Evolutionary conservation across 2,888 invertebrate genomes (phyloP).

Genomic region (Zeuzera pyrina): DNA sequence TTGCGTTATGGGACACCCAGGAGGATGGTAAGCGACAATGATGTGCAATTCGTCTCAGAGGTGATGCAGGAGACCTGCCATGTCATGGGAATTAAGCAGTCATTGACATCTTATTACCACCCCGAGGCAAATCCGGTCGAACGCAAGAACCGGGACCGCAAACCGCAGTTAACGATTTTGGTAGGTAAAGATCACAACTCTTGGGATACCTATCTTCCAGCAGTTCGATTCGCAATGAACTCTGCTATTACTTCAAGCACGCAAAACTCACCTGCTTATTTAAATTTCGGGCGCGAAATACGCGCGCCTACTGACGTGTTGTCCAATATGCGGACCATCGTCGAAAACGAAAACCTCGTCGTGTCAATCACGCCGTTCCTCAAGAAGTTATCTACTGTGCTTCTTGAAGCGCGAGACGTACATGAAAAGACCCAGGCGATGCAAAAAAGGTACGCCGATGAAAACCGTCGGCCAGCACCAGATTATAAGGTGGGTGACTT

Average conservation of each 20-base stretch:
- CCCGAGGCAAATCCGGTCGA: slow-evolving; percentile 25
- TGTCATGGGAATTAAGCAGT: slow-evolving; percentile 8
- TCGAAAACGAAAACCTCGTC: neutral
- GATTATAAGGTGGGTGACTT: neutral
- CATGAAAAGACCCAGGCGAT: neutral
- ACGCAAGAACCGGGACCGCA: slow-evolving; percentile 23
- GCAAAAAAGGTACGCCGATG: neutral
- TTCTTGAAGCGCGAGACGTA: neutral
- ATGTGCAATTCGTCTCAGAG: slow-evolving; percentile 17
- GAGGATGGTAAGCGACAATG: slow-evolving; percentile 28
- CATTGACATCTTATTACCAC: slow-evolving; percentile 12
- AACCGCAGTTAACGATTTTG: slow-evolving; percentile 12
- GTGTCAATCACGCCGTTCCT: neutral
- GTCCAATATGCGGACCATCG: neutral
- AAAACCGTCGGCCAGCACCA: neutral
- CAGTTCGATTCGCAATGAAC: slow-evolving; percentile 1
- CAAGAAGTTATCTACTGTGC: neutral
- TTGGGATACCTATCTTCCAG: neutral
- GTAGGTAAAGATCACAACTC: neutral
- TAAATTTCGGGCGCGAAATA: neutral
- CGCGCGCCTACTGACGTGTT: neutral
- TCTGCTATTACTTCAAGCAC: neutral
- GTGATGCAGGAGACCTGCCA: slow-evolving; percentile 15
- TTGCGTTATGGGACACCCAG: slow-evolving; percentile 25
- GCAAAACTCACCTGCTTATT: neutral